Percentiles rank a stretch among this genome's conserved stretches.
These are phyloP conservation scores for Melanchra persicariae DNA, from an alignment of 2,888 invertebrate species.

Conservation along the genomic window DNA sequence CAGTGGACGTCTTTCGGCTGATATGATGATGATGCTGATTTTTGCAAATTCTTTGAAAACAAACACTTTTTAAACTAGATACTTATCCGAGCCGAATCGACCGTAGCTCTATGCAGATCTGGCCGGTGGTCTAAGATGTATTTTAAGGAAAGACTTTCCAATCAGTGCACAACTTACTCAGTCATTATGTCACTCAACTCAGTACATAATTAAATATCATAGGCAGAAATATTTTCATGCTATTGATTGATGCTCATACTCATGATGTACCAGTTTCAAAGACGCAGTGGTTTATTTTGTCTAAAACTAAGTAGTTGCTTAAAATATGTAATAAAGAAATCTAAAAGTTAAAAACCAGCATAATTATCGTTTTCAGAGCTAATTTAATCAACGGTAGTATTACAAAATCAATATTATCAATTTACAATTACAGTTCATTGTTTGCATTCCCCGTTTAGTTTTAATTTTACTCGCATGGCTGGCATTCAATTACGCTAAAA, in stretches of 20 bases:
- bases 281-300: neutral
- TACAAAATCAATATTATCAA: constrained; percentile 55
- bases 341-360: constrained; percentile 14
- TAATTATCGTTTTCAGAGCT: constrained; percentile 33
- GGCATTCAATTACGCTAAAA: constrained; percentile 6
- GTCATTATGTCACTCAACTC: too few relatives aligned
- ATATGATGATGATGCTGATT: too few relatives aligned
- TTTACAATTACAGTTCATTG: constrained; percentile 49
- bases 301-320: neutral
- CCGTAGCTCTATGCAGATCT: too few relatives aligned
- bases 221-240: too few relatives aligned
- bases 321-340: constrained; percentile 21
- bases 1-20: too few relatives aligned
- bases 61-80: too few relatives aligned
- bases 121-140: too few relatives aligned
- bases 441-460: constrained; percentile 48
- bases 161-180: too few relatives aligned
- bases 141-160: too few relatives aligned
- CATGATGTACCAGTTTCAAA: neutral
- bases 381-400: constrained; percentile 33
- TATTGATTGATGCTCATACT: neutral
- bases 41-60: too few relatives aligned
- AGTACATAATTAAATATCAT: too few relatives aligned
- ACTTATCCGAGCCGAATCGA: too few relatives aligned
- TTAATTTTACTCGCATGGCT: constrained; percentile 32